Conservation (phyloP, 2,888 invertebrate species). For the Hirudinaria manillensis region DNA sequence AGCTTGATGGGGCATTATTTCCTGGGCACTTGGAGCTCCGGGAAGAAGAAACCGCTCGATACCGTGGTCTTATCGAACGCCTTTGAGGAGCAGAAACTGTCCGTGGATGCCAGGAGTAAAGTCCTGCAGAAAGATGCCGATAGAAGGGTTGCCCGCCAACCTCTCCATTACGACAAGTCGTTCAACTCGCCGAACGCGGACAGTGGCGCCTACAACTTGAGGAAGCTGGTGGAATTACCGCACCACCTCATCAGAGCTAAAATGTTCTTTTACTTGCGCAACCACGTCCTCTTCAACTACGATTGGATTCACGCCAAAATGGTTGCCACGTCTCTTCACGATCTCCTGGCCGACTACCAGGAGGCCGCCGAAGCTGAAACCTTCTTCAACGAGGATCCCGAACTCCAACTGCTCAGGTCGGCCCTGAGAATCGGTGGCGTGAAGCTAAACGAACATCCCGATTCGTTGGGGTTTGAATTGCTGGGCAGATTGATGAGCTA, state of each 20-base stretch:
- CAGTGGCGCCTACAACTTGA: conserved; percentile 42
- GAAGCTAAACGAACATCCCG: conserved; percentile 37
- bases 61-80: not conserved
- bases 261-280: conserved; percentile 77
- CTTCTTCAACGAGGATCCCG: conserved; percentile 12
- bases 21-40: conserved; percentile 46
- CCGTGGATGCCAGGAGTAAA: conserved; percentile 28
- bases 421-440: conserved; percentile 37
- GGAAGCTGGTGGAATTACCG: conserved; percentile 49
- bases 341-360: conserved; percentile 78
- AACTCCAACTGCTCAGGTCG: conserved; percentile 31
- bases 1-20: conserved; percentile 47
- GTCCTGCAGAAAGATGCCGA: conserved; percentile 41
- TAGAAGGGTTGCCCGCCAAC: conserved; percentile 46
- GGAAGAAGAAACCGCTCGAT: conserved; percentile 44
- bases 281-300: conserved; percentile 87
- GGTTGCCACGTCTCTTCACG: conserved; percentile 86
- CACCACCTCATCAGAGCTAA: conserved; percentile 42
- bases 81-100: conserved; percentile 23
- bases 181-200: not conserved
- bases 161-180: conserved; percentile 39
- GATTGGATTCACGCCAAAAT: conserved; percentile 91
- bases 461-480: conserved; percentile 72
- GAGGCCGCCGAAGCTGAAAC: conserved; percentile 29
- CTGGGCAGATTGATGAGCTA: conserved; percentile 84